Base-by-base conservation (phyloP, 1,140 invertebrate genomes). In the Apocrypta bakeri region DNA sequence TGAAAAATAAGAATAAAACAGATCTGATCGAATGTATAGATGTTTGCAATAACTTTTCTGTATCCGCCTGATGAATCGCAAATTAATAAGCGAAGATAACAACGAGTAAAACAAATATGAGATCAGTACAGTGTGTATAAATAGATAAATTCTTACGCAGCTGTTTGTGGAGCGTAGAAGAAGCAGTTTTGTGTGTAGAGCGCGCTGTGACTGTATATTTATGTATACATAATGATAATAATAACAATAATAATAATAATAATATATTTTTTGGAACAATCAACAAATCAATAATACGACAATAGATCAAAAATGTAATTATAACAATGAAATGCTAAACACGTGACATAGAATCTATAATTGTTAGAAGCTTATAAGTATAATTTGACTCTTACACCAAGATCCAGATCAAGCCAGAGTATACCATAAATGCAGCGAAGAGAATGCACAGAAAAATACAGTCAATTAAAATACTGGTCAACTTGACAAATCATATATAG, bases 341-440 rank as follows among this genome's bases (percentile, higher is more conserved):
- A 86, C 86, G 85, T 90, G 82, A 87, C 87, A 89, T 88, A 87
- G 86, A 87, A 88, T 87, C 84, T 88, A 88, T 87, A 86, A 88
- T 90, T 87, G 88, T 88, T 86, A 84, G 87, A 91, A 91, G 89
- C 89, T 91, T 91, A 91, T 87, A 88, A 89, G 90, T 91, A 90
- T 91, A 88, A 88, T 91, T 84, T 90, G 88, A 92, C 90, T 91
- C 91, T 92, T 92, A 92, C 91, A 92, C 91, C 90, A 92, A 90
- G 89, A 88, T 92, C 91, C 91, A 92, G 90, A 91, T 92, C 89
- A 92, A 92, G 91, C 90, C 91, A 92, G 90, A 91, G 90, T 90
- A 89, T 91, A 91, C 91, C 90, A 91, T 24, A 72, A 92, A 92
- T 91, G 91, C 91, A 92, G 91, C 91, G 86, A 90, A 91, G 87